Percentiles rank a stretch among this genome's conserved stretches.
phyloP scores from a whole-genome alignment of 2,797 vertebrate species.

The Sparidentex hasta region DNA sequence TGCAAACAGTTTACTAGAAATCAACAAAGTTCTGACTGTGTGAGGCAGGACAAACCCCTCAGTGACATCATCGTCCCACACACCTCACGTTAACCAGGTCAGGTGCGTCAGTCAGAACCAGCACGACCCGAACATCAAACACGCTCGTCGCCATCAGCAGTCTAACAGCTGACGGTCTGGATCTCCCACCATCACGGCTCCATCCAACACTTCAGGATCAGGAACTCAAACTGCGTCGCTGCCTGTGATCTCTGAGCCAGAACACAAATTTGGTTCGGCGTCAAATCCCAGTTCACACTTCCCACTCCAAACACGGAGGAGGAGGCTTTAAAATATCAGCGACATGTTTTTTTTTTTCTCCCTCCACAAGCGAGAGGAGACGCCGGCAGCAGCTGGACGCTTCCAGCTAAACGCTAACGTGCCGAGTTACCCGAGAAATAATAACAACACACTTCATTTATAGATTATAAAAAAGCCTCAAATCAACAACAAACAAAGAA shows the following conservation, averaged over 20 bases:
- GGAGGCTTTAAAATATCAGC: conserved; percentile 58
- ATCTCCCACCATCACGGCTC: conserved; percentile 40
- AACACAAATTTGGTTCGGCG: conserved; percentile 52
- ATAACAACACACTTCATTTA: not conserved
- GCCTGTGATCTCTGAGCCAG: conserved; percentile 73
- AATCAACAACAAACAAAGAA: no score
- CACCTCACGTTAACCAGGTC: not conserved
- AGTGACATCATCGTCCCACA: no score
- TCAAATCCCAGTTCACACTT: conserved; percentile 47
- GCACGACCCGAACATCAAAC: conserved; percentile 16
- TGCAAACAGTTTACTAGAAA: not conserved
- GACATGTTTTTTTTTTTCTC: conserved; percentile 7
- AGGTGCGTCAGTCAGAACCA: not conserved
- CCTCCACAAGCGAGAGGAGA: not conserved
- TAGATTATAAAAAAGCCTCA: no score
- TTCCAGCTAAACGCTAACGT: conserved; percentile 1
- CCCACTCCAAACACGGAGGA: conserved; percentile 50
- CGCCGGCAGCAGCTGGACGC: not conserved
- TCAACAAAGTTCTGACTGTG: not conserved
- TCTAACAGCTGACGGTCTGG: conserved; percentile 56
- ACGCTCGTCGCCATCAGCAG: conserved; percentile 2
- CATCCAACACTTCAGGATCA: conserved; percentile 46
- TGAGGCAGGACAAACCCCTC: no score
- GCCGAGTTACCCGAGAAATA: not conserved
- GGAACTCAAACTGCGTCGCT: conserved; percentile 12